phyloP scores from a whole-genome alignment of 2,113 vertebrate genomes.

The Fukomys damarensis region DNA sequence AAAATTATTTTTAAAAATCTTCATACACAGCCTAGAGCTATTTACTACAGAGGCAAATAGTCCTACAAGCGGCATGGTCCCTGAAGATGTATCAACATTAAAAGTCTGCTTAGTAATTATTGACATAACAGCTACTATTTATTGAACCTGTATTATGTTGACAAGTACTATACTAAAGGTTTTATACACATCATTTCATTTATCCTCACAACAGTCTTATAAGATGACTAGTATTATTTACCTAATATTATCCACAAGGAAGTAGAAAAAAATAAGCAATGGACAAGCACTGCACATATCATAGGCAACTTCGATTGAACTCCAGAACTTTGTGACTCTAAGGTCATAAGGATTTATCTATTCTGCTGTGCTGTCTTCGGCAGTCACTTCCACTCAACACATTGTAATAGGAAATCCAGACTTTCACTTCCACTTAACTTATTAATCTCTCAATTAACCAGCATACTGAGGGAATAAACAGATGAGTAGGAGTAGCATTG shows the following conservation, averaged over 20 bases:
- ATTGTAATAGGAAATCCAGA: not conserved
- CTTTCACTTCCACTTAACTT: not conserved
- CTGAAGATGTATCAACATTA: not conserved
- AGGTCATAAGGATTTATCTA: not conserved
- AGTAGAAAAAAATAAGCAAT: conserved; percentile 17
- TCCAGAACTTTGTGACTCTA: not conserved
- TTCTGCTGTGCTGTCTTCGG: not conserved
- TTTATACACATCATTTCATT: not conserved
- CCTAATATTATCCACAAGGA: conserved; percentile 6
- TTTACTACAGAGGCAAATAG: not conserved
- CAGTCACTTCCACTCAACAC: not conserved
- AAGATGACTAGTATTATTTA: conserved; percentile 3
- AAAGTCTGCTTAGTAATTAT: conserved; percentile 24
- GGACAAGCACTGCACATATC: not conserved
- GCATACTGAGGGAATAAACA: not conserved
- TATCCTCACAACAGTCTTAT: not conserved
- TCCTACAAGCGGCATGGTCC: not conserved
- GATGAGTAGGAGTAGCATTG: not conserved
- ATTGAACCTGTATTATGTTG: not conserved
- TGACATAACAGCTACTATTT: conserved; percentile 31
- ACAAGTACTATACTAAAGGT: not conserved
- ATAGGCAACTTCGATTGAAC: not conserved
- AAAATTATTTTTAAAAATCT: conserved; percentile 14
- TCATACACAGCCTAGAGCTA: not conserved
- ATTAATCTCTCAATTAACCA: not conserved